Percentiles rank a stretch among this genome's conserved stretches.
These are phyloP conservation scores for Euthynnus affinis DNA, from an alignment of 2,797 vertebrate species.

Conservation along the genomic window DNA sequence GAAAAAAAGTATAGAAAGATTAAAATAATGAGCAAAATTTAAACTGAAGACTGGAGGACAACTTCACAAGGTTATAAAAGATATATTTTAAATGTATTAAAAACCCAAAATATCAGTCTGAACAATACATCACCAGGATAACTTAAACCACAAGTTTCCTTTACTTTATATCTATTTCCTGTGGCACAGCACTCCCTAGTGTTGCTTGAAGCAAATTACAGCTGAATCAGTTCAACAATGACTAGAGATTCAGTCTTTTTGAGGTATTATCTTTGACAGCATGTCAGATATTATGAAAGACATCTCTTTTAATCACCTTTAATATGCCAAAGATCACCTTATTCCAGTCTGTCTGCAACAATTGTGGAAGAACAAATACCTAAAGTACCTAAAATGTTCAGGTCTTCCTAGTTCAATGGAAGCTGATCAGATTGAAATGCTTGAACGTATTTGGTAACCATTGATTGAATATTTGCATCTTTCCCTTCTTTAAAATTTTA, in stretches of 20 bases:
- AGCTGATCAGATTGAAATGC: too few species aligned
- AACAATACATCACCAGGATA: neutral
- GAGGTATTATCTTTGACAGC: neutral
- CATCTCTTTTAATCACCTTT: neutral
- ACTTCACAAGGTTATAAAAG: neutral
- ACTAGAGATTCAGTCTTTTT: neutral
- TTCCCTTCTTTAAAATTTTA: too few species aligned
- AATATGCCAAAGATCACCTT: neutral
- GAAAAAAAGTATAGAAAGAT: neutral
- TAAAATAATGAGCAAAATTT: neutral
- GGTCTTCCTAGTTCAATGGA: too few species aligned
- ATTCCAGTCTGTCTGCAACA: neutral
- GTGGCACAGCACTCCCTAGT: slow-evolving; percentile 54
- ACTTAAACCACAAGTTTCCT: neutral
- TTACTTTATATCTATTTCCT: neutral
- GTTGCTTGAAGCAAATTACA: slow-evolving; percentile 15
- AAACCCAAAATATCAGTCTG: neutral
- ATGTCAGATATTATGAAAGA: neutral
- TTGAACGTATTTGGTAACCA: too few species aligned
- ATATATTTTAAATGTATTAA: neutral
- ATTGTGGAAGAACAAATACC: neutral
- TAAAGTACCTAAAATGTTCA: too few species aligned
- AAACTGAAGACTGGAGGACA: neutral
- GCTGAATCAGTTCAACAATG: neutral
- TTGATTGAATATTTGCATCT: too few species aligned